Evolutionary conservation across 2,888 invertebrate species (phyloP), one percentile per base, ranked within the genome.

Genomic region (Nycteola revayana): DNA sequence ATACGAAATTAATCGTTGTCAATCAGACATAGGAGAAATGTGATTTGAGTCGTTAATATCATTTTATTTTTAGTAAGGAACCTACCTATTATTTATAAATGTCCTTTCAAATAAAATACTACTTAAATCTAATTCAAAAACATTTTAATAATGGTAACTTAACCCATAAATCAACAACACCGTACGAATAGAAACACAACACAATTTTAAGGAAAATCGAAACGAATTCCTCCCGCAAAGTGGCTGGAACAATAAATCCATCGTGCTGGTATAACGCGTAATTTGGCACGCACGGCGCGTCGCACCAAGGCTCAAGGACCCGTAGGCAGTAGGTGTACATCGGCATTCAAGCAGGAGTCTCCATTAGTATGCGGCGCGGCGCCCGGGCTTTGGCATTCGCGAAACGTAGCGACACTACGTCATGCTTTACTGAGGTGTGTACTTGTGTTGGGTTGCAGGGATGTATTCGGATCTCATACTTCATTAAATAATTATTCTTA

Each of bases 381-480:
- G 34, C 34, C 32, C 42, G 39, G 14, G 44, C 49, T 55, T 75
- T 68, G 60, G 69, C 65, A 82, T 71, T 66, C 84, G 69, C 60
- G 50, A 64, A 69, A 73, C 83, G 84, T 78, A 69, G 53, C 63
- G 54, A 56, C 77, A 67, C 85, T 84, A 86, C 86, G 86, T 85
- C 86, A 86, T 78, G 78, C 72, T 68, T 74, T 68, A 69, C 71
- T 61, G 63, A 74, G 75, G 76, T 78, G 69, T 61, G 61, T 66
- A 59, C 50, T 60, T 61, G 66, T 60, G 63, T 49, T 50, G 45
- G 27, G 21, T 7, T 8, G 32, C 84, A 81, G 83, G 60, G 67
- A 25, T 55, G 83, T 44, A 83, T 32, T 76, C 14, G 5, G n/a
- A n/a, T n/a, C n/a, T n/a, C n/a, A n/a, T n/a, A n/a, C n/a, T n/a